A percentile compares a stretch with the other conserved stretches of the same genome.
Evolutionary conservation across 2,113 vertebrate species (phyloP).

Genomic region (Dromiciops gliroides): DNA sequence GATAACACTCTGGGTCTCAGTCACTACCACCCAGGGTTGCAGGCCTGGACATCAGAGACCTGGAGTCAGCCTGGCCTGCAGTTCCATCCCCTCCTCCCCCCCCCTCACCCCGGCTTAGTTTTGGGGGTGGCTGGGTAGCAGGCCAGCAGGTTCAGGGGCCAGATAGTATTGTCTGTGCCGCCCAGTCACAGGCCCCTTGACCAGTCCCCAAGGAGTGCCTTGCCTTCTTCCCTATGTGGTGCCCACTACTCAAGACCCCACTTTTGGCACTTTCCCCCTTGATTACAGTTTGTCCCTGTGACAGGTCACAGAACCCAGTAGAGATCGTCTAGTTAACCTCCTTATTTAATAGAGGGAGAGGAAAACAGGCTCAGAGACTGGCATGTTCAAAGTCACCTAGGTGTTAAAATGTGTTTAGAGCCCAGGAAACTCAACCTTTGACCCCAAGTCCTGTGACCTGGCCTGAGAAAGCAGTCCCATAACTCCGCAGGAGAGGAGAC

Average conservation of each 20-base stretch:
- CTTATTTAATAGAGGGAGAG: neutral
- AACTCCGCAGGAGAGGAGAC: neutral
- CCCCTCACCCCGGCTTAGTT: neutral
- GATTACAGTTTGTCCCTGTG: neutral
- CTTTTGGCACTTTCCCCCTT: neutral
- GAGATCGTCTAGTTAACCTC: neutral
- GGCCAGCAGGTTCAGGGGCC: constrained; percentile 19
- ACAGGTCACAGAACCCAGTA: neutral
- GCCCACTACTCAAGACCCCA: no score
- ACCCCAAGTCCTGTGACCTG: neutral
- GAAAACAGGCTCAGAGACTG: neutral
- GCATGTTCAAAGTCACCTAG: neutral
- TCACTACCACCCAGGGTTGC: constrained; percentile 6
- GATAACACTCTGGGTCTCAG: constrained; percentile 40
- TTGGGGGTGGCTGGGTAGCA: neutral
- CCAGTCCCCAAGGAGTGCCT: neutral
- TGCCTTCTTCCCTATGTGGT: neutral
- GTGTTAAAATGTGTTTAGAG: neutral
- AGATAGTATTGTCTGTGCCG: neutral
- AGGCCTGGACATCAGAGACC: neutral
- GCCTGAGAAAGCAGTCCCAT: neutral
- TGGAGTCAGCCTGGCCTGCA: neutral
- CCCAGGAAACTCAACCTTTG: neutral
- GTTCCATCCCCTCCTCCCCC: neutral
- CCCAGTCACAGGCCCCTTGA: neutral